A percentile compares a stretch with the other conserved stretches of the same genome.
These are phyloP conservation scores for Cacoxenus indagator DNA, from an alignment of 2,888 invertebrate species.

Conservation along the genomic window DNA sequence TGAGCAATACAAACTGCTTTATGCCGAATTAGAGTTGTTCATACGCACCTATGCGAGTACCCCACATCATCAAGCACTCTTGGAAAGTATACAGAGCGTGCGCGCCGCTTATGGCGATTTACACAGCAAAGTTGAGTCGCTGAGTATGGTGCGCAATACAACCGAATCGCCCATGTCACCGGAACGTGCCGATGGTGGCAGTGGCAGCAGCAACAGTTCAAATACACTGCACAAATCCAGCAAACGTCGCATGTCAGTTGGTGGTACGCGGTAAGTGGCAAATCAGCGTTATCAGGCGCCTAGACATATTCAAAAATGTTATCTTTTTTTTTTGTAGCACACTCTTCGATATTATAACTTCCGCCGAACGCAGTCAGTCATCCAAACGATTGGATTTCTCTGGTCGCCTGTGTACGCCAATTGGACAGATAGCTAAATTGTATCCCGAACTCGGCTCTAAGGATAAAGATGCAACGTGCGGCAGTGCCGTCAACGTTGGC, in stretches of 20 bases:
- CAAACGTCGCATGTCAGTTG: conserved; percentile 58
- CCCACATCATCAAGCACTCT: conserved; percentile 81
- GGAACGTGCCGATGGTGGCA: conserved; percentile 73
- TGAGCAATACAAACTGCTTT: conserved; percentile 92
- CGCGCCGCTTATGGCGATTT: conserved; percentile 72
- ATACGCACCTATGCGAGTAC: conserved; percentile 84
- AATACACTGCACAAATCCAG: conserved; percentile 50
- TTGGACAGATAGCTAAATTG: conserved; percentile 77
- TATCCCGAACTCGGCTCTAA: conserved; percentile 78
- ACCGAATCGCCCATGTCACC: conserved; percentile 91
- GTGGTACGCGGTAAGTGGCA: conserved; percentile 56
- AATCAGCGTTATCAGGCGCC: background rate
- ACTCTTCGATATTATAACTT: conserved; percentile 73
- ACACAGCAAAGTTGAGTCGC: conserved; percentile 75
- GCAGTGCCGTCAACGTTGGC: conserved; percentile 34
- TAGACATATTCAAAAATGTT: conserved; percentile 17
- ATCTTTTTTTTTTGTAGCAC: conserved; percentile 65
- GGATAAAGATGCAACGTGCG: conserved; percentile 51
- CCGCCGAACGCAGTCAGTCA: conserved; percentile 72
- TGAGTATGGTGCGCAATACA: conserved; percentile 76
- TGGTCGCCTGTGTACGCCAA: conserved; percentile 77
- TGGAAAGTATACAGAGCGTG: conserved; percentile 83
- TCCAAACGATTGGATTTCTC: conserved; percentile 75
- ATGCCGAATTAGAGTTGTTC: conserved; percentile 89
- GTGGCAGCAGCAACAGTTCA: conserved; percentile 35